Evolutionary conservation across 92 coral and sea anemone genomes (phyloP).

Genomic region (Anthopleura xanthogrammica): DNA sequence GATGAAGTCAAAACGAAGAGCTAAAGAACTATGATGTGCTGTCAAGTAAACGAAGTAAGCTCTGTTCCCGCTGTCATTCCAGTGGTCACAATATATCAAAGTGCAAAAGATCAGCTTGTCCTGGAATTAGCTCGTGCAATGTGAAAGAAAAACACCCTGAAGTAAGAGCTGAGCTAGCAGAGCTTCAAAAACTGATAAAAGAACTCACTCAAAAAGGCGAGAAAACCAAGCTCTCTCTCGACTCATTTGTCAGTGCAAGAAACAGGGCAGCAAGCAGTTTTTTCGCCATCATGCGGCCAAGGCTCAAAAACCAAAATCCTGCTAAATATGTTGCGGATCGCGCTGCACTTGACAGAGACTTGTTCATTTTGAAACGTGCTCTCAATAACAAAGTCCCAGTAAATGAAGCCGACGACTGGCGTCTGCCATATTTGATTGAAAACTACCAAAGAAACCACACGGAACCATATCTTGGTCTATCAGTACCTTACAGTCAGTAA

Average conservation of each 20-base stretch:
- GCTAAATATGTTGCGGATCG: slow-evolving; percentile 13
- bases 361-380: slow-evolving; percentile 23
- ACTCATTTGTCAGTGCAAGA: slow-evolving; percentile 9
- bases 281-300: slow-evolving; percentile 28
- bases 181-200: slow-evolving; percentile 19
- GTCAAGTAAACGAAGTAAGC: background rate
- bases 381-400: slow-evolving; percentile 15
- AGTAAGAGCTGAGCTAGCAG: slow-evolving; percentile 1
- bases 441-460: background rate
- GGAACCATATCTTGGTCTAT: too few species aligned
- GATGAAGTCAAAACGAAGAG: background rate
- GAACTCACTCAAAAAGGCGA: slow-evolving; percentile 24
- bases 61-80: slow-evolving; percentile 36
- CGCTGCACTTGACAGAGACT: slow-evolving; percentile 8
- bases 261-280: slow-evolving; percentile 16
- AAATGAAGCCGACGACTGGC: slow-evolving; percentile 25
- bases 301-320: slow-evolving; percentile 14
- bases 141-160: slow-evolving; percentile 18
- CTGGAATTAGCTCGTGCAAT: slow-evolving; percentile 20
- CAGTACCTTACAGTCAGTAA: too few species aligned
- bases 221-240: slow-evolving; percentile 14
- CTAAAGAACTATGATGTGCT: background rate
- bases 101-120: slow-evolving; percentile 14
- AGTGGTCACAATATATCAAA: slow-evolving; percentile 31
- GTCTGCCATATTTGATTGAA: slow-evolving; percentile 18